A percentile compares a stretch with the other conserved stretches of the same genome.
These are phyloP conservation scores for Cabera pusaria DNA, from an alignment of 2,888 invertebrate species.

Conservation along the genomic window DNA sequence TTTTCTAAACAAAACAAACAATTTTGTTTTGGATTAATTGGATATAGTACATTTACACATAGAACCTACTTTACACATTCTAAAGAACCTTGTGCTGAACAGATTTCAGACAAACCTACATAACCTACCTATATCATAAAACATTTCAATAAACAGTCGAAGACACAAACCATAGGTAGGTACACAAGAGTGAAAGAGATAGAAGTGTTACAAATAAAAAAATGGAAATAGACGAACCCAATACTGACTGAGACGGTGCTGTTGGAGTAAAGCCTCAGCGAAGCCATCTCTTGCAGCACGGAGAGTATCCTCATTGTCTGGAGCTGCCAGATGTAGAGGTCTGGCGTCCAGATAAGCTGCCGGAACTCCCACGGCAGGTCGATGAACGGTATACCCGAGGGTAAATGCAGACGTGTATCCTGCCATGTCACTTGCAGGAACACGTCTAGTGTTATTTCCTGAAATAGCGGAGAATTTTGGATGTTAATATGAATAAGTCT, in stretches of 20 bases:
- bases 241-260: constrained; percentile 86
- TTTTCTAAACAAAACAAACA: too few relatives aligned
- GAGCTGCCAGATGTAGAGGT: constrained; percentile 85
- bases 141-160: too few relatives aligned
- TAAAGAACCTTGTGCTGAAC: too few relatives aligned
- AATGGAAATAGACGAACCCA: constrained; percentile 74
- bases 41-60: too few relatives aligned
- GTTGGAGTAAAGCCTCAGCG: constrained; percentile 83
- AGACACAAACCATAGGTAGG: too few relatives aligned
- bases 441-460: constrained; percentile 86
- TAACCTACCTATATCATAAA: too few relatives aligned
- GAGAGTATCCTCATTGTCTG: constrained; percentile 85
- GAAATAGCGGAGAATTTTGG: constrained; percentile 30
- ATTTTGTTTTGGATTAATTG: too few relatives aligned
- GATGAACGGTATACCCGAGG: constrained; percentile 71
- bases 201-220: constrained; percentile 3
- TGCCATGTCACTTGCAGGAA: constrained; percentile 86
- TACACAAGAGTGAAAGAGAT: too few relatives aligned
- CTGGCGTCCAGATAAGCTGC: constrained; percentile 85
- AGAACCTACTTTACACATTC: too few relatives aligned
- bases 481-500: too few relatives aligned
- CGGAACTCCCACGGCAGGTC: constrained; percentile 85
- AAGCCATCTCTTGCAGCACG: constrained; percentile 85
- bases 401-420: constrained; percentile 76
- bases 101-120: too few relatives aligned